Evolutionary conservation across 2,113 vertebrate species (phyloP).

Genomic region (Anthoscopus minutus): DNA sequence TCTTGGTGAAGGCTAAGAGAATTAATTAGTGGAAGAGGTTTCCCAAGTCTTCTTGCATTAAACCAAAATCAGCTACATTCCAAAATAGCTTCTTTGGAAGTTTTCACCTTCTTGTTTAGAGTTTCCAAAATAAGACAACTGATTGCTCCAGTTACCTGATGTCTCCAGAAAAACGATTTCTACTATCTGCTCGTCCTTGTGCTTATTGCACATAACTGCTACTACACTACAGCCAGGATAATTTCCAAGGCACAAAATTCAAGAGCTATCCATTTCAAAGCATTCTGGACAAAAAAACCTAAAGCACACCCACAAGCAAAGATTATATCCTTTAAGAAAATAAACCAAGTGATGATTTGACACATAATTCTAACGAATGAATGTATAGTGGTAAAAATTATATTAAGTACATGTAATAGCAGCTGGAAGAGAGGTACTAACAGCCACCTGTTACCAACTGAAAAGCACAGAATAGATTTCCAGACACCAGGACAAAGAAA

Average conservation of each 20-base stretch:
- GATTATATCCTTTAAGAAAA: not conserved
- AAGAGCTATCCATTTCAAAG: not conserved
- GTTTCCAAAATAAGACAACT: not conserved
- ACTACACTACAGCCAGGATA: not conserved
- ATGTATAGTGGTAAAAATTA: not conserved
- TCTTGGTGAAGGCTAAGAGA: not conserved
- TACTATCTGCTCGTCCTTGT: not conserved
- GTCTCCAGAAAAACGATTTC: not conserved
- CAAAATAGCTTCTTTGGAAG: too few species aligned
- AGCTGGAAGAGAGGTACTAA: not conserved
- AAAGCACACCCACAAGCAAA: not conserved
- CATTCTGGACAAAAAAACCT: not conserved
- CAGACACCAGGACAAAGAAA: not conserved
- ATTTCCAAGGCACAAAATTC: not conserved
- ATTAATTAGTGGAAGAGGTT: not conserved
- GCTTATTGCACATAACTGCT: not conserved
- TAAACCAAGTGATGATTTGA: not conserved
- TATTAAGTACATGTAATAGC: accelerated
- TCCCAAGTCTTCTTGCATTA: not conserved
- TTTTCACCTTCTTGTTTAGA: not conserved
- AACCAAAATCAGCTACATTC: not conserved
- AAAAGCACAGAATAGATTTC: not conserved
- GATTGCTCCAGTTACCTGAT: not conserved
- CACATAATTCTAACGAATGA: not conserved
- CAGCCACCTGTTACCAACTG: not conserved